Conservation (phyloP, 1,140 invertebrate genomes). For the Manduca sexta region DNA sequence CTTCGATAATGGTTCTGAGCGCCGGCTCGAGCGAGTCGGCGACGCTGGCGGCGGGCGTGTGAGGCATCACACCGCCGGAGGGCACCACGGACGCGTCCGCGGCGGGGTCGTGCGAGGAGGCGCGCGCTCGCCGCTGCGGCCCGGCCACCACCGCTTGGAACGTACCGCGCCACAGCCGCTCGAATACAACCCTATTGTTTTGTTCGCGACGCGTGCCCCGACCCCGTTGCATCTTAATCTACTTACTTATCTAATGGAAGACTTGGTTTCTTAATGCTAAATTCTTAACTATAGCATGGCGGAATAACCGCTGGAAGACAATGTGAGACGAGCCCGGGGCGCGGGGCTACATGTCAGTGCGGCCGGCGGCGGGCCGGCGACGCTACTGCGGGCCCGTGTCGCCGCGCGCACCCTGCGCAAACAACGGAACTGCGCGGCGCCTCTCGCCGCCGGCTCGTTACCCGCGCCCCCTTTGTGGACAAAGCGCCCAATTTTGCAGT, state of each 20-base stretch:
- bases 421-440: conserved; percentile 42
- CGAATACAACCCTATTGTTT: conserved; percentile 75
- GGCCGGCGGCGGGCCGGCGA: conserved; percentile 53
- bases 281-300: conserved; percentile 38
- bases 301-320: conserved; percentile 58
- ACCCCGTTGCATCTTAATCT: conserved; percentile 61
- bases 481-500: not conserved
- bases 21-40: conserved; percentile 54
- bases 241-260: conserved; percentile 61
- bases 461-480: conserved; percentile 4
- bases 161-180: conserved; percentile 77
- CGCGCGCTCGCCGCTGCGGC: conserved; percentile 45
- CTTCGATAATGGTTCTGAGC: conserved; percentile 52
- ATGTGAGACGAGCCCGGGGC: conserved; percentile 19
- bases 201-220: conserved; percentile 63
- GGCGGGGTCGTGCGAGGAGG: conserved; percentile 73
- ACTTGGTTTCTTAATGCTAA: conserved; percentile 62
- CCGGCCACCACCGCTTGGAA: conserved; percentile 70
- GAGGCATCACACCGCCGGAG: conserved; percentile 22
- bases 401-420: conserved; percentile 66
- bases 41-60: conserved; percentile 26
- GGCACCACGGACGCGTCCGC: conserved; percentile 35
- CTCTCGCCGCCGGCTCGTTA: conserved; percentile 24
- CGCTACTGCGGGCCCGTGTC: conserved; percentile 23
- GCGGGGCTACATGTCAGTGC: conserved; percentile 50